These are phyloP conservation scores for Blennius ocellaris DNA, from an alignment of 2,113 vertebrate genomes.

Conservation along the genomic window DNA sequence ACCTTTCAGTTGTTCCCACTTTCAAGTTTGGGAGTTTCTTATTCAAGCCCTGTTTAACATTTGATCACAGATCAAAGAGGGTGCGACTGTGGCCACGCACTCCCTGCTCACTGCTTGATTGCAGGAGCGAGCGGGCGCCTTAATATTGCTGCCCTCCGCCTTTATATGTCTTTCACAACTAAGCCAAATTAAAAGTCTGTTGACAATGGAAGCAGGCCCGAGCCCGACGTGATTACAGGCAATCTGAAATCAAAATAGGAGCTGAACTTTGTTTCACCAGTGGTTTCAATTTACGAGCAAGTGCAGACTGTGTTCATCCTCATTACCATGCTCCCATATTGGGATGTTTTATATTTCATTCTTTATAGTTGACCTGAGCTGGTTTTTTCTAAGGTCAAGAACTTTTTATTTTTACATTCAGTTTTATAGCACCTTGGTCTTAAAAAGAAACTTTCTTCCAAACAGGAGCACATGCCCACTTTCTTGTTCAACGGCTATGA, in stretches of 20 bases:
- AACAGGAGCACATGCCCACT: constrained; percentile 97
- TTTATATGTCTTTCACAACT: not conserved
- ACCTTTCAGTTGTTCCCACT: constrained; percentile 30
- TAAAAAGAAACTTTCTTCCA: not conserved
- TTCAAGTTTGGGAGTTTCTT: constrained; percentile 21
- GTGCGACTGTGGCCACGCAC: not conserved
- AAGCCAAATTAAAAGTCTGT: not conserved
- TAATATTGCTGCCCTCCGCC: too few species aligned
- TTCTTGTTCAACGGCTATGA: constrained; percentile 99
- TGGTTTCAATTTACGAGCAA: constrained; percentile 41
- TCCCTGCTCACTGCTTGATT: not conserved
- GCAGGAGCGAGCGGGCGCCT: too few species aligned
- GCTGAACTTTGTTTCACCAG: constrained; percentile 26
- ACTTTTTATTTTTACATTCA: not conserved
- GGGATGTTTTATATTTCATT: constrained; percentile 1
- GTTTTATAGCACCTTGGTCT: not conserved
- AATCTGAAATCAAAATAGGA: constrained; percentile 29
- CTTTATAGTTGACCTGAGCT: not conserved
- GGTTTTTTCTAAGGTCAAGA: constrained; percentile 12
- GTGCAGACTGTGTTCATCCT: not conserved
- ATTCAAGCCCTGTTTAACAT: constrained; percentile 13
- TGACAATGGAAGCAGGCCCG: constrained; percentile 7
- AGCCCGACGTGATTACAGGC: constrained; percentile 22
- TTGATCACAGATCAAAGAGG: constrained; percentile 20
- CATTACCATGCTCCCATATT: too few species aligned